A percentile compares a stretch with the other conserved stretches of the same genome.
These are phyloP conservation scores for Cephus rjabovi DNA, from an alignment of 2,888 invertebrate species.

Conservation along the genomic window DNA sequence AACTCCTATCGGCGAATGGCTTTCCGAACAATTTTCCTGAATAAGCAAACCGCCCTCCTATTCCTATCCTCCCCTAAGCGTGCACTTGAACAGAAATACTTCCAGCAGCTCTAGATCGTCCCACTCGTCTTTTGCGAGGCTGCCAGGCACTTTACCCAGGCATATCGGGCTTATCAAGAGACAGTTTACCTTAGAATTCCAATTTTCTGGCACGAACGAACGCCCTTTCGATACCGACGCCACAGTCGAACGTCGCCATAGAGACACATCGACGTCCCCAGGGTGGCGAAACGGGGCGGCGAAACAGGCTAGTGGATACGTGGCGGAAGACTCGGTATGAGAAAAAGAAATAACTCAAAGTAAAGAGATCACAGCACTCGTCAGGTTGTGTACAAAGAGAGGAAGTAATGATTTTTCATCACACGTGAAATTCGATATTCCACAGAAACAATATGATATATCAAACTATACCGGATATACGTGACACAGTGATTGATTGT, in stretches of 20 bases:
- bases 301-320: not conserved
- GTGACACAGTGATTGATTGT: not conserved
- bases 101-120: not conserved
- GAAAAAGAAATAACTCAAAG: not conserved
- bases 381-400: not conserved
- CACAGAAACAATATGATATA: not conserved
- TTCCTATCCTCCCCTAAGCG: not conserved
- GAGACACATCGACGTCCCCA: not conserved
- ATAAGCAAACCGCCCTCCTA: conserved; percentile 17
- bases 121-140: not conserved
- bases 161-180: not conserved
- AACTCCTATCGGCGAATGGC: not conserved
- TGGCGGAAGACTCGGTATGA: not conserved
- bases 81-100: not conserved
- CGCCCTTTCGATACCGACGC: not conserved
- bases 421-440: not conserved
- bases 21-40: conserved; percentile 24
- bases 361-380: not conserved
- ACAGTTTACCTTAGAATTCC: not conserved
- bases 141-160: not conserved
- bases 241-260: not conserved
- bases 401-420: not conserved
- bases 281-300: not conserved
- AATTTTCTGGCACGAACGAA: not conserved
- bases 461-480: not conserved